phyloP scores from a whole-genome alignment of 2,113 vertebrate species.

The Passer montanus region DNA sequence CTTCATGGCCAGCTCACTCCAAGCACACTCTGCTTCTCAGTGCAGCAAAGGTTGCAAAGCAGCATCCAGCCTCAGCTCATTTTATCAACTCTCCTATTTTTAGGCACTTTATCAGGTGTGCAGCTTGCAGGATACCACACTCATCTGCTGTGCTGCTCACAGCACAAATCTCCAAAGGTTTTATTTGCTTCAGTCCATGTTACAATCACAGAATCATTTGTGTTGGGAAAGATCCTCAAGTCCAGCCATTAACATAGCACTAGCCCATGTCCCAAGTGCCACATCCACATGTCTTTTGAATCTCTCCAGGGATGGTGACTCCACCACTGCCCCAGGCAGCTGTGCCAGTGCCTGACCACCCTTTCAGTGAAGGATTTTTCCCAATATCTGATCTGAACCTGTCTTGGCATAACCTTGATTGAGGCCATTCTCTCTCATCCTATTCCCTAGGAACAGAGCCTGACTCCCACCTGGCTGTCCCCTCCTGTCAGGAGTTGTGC shows the following conservation, averaged over 20 bases:
- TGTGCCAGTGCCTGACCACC: not conserved
- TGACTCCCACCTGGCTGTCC: fast-evolving
- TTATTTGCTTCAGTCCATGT: not conserved
- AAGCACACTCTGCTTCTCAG: not conserved
- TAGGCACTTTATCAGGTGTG: not conserved
- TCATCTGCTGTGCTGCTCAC: not conserved
- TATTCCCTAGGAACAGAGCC: not conserved
- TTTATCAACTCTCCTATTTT: not conserved
- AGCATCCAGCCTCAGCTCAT: not conserved
- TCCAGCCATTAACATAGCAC: not conserved
- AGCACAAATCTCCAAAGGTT: not conserved
- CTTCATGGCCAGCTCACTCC: not conserved
- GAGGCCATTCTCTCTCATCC: fast-evolving
- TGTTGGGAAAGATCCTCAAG: not conserved
- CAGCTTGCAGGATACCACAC: not conserved
- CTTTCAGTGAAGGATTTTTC: not conserved
- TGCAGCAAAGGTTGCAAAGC: not conserved
- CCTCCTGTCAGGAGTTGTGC: not conserved
- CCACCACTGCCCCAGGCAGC: not conserved
- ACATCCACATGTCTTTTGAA: not conserved
- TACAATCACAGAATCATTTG: not conserved
- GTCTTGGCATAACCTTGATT: not conserved
- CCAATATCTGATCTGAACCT: not conserved
- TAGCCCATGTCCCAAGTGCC: not conserved
- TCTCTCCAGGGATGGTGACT: not conserved